Percentiles rank a stretch among this genome's conserved stretches.
phyloP scores from a whole-genome alignment of 2,797 vertebrate species.

The Novumbra hubbsi region DNA sequence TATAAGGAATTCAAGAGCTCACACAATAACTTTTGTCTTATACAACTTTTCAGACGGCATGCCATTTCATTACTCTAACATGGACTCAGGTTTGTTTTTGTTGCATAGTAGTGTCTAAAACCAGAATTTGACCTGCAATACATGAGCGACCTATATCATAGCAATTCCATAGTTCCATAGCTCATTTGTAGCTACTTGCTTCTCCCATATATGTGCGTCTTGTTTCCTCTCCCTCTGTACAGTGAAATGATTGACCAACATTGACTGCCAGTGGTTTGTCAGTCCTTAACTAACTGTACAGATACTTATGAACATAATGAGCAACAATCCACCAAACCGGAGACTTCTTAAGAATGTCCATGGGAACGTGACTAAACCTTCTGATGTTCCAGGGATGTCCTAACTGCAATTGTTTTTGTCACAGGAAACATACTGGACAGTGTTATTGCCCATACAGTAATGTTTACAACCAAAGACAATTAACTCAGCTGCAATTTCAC shows the following conservation, averaged over 20 bases:
- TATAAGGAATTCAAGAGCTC: constrained; percentile 24
- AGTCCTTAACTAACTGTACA: neutral
- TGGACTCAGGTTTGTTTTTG: constrained; percentile 48
- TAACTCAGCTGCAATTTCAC: neutral
- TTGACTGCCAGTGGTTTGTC: neutral
- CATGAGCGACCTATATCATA: constrained; percentile 16
- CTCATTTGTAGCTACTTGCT: neutral
- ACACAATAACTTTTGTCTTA: constrained; percentile 26
- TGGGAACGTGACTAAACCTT: too few relatives aligned
- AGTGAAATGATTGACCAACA: constrained; percentile 15
- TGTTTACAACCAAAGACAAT: neutral
- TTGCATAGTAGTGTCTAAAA: constrained; percentile 16
- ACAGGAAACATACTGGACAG: neutral
- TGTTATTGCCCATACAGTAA: neutral
- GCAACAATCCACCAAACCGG: neutral
- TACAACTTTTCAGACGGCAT: constrained; percentile 40
- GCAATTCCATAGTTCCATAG: neutral
- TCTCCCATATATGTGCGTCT: neutral
- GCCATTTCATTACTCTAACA: constrained; percentile 39
- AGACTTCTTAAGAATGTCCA: too few relatives aligned
- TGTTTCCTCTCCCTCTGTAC: constrained; percentile 8
- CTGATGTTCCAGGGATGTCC: too few relatives aligned
- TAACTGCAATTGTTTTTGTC: too few relatives aligned
- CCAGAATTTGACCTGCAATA: constrained; percentile 21
- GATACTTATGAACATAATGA: neutral